Evolutionary conservation across 2,113 vertebrate genomes (phyloP).

Genomic region (Colinus virginianus): DNA sequence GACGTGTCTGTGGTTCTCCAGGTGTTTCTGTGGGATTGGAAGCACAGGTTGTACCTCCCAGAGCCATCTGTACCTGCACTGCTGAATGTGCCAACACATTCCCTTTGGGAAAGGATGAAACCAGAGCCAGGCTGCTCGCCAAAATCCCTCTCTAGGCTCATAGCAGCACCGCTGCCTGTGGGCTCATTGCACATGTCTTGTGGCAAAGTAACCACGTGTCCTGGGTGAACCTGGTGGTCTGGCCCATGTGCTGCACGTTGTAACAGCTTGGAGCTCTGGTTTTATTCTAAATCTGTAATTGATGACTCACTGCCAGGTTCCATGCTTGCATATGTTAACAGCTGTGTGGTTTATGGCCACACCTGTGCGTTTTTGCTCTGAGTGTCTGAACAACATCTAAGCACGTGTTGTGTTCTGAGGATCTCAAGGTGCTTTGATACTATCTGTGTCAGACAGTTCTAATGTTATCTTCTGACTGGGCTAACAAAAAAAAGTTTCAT

Average conservation of each 20-base stretch:
- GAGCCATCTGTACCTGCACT: background rate
- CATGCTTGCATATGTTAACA: background rate
- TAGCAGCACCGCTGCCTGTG: rapidly evolving
- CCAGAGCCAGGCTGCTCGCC: background rate
- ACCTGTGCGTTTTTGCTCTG: background rate
- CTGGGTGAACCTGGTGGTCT: rapidly evolving
- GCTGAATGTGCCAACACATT: background rate
- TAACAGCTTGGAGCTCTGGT: background rate
- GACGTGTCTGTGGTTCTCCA: background rate
- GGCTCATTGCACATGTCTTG: background rate
- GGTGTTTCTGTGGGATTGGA: background rate
- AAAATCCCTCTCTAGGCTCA: rapidly evolving
- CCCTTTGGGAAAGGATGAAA: background rate
- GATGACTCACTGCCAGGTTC: background rate
- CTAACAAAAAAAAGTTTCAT: background rate
- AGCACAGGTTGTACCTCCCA: background rate
- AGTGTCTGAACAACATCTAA: background rate
- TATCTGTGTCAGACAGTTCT: background rate
- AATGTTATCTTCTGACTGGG: rapidly evolving
- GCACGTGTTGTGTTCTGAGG: background rate
- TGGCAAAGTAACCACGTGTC: rapidly evolving
- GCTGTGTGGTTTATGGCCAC: background rate
- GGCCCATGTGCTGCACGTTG: background rate
- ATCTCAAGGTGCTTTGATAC: background rate
- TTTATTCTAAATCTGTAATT: background rate